Evolutionary conservation across 2,113 vertebrate genomes (phyloP).

Genomic region (Tachuris rubrigastra): DNA sequence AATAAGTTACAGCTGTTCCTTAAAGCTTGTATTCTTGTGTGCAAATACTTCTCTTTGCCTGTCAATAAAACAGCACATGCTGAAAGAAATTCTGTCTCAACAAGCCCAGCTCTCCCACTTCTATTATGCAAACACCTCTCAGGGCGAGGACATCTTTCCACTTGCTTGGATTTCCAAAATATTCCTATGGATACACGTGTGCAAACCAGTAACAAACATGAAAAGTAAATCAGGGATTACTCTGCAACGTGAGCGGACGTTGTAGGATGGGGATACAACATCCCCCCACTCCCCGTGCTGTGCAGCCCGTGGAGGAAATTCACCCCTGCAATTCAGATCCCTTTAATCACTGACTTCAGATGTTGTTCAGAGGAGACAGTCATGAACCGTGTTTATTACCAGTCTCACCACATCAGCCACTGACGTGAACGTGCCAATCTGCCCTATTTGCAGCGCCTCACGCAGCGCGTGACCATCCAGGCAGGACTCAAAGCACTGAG

Average conservation of each 20-base stretch:
- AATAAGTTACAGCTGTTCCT: neutral
- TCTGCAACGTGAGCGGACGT: neutral
- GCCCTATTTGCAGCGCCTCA: neutral
- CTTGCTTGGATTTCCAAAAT: neutral
- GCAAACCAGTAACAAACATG: neutral
- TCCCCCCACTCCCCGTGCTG: neutral
- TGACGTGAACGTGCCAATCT: neutral
- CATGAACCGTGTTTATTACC: neutral
- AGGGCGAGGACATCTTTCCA: neutral
- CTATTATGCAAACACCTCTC: neutral
- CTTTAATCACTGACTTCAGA: neutral
- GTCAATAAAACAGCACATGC: neutral
- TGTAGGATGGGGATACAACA: neutral
- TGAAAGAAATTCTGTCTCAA: neutral
- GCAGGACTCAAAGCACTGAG: neutral
- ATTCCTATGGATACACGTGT: neutral
- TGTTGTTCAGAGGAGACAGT: neutral
- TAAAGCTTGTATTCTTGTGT: neutral
- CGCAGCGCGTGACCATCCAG: fast-evolving
- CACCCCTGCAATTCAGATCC: neutral
- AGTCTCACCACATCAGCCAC: neutral
- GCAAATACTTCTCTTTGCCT: neutral
- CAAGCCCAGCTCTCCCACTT: neutral
- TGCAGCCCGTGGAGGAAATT: neutral
- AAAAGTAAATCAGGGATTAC: neutral